phyloP scores from a whole-genome alignment of 1,140 invertebrate genomes.

The Drosophila pallidifrons region DNA sequence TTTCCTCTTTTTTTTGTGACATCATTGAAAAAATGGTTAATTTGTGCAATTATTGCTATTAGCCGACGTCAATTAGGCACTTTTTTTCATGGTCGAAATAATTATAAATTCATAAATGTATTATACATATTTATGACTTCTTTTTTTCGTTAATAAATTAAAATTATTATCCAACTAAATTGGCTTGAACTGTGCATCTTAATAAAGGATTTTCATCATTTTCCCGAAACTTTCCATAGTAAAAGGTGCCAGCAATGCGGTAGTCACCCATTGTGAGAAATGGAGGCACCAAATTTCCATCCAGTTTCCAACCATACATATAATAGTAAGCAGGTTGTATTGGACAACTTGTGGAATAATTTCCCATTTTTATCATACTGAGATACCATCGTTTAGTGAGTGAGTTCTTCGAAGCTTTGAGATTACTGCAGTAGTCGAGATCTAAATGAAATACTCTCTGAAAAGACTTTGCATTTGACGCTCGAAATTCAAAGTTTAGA shows the following conservation, averaged over 20 bases:
- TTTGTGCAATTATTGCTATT: no score
- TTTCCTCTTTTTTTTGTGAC: neutral
- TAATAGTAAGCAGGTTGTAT: neutral
- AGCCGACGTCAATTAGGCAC: no score
- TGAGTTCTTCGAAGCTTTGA: neutral
- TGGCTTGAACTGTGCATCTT: conserved; percentile 6
- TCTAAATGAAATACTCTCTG: conserved; percentile 2
- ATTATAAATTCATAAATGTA: no score
- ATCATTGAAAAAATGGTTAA: no score
- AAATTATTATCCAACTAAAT: neutral
- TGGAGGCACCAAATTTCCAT: conserved; percentile 3
- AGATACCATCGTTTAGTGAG: neutral
- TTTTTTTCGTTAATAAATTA: neutral
- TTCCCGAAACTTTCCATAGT: neutral
- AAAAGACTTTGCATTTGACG: neutral
- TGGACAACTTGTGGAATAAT: neutral
- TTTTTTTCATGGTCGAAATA: no score
- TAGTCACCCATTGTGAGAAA: neutral
- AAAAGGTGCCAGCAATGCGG: neutral
- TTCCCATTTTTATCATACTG: neutral
- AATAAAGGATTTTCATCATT: neutral
- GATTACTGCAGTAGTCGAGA: conserved; percentile 1
- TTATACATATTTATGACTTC: neutral
- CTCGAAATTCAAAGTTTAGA: conserved; percentile 3
- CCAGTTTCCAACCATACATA: neutral